Percentiles rank a stretch among this genome's conserved stretches.
Conservation (phyloP, 2,113 vertebrate genomes). For the Climacteris rufus region DNA sequence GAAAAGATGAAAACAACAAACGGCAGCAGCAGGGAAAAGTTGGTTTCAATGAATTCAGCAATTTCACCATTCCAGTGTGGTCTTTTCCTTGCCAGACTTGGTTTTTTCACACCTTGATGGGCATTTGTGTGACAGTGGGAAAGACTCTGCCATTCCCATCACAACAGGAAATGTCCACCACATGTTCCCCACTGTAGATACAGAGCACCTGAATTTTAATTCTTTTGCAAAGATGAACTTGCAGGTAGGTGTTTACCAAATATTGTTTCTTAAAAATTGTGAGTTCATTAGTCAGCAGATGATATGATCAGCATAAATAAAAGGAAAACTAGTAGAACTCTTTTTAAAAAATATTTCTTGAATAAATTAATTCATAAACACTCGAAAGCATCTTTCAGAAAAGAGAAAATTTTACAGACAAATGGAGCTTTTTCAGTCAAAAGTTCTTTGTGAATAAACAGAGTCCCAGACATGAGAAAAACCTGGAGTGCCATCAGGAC, state of each 20-base stretch:
- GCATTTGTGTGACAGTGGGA: neutral
- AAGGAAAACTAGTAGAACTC: neutral
- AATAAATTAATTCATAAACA: neutral
- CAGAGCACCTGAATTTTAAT: neutral
- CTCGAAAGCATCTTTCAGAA: neutral
- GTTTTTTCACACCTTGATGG: neutral
- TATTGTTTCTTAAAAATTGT: neutral
- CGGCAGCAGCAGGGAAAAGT: neutral
- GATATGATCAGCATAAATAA: neutral
- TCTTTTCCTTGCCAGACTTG: neutral
- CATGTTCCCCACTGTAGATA: neutral
- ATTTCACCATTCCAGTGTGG: neutral
- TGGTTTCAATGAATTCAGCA: neutral
- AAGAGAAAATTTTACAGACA: neutral
- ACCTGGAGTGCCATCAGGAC: neutral
- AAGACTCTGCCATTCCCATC: neutral
- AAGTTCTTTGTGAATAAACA: neutral
- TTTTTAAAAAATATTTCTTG: neutral
- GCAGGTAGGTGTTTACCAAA: neutral
- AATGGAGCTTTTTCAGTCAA: neutral
- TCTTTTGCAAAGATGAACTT: neutral
- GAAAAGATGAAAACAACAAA: neutral
- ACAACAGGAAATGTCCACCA: neutral
- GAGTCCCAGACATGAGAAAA: neutral
- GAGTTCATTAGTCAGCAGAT: neutral